phyloP scores from a whole-genome alignment of 2,797 vertebrate genomes.

The Knipowitschia caucasica region DNA sequence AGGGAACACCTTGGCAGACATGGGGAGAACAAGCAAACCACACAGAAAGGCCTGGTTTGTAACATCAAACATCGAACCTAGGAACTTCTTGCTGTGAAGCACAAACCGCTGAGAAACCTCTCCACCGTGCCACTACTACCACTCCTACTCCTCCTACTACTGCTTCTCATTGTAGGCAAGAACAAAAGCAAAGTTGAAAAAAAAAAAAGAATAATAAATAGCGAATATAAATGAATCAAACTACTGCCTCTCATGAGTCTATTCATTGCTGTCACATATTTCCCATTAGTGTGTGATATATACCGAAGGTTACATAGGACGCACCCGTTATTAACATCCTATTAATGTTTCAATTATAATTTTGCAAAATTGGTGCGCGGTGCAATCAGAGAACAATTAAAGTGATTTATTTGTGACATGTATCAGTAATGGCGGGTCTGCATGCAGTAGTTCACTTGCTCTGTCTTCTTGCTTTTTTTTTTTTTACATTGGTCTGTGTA shows the following conservation, averaged over 20 bases:
- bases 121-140: no score
- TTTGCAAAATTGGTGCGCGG: conserved; percentile 59
- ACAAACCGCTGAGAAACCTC: no score
- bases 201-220: not conserved
- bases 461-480: not conserved
- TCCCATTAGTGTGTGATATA: conserved; percentile 68
- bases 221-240: not conserved
- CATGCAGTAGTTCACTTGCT: conserved; percentile 24
- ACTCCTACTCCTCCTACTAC: no score
- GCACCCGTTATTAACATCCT: conserved; percentile 70
- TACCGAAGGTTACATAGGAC: conserved; percentile 77
- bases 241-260: conserved; percentile 36
- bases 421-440: conserved; percentile 48
- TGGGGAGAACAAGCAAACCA: no score
- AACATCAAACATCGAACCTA: no score
- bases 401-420: conserved; percentile 73
- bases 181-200: not conserved
- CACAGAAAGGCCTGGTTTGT: no score
- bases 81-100: no score
- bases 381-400: conserved; percentile 71
- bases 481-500: conserved; percentile 55
- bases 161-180: no score
- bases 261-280: conserved; percentile 66
- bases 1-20: no score
- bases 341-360: conserved; percentile 78